Evolutionary conservation across 2,797 vertebrate genomes (phyloP).

Genomic region (Emys orbicularis): DNA sequence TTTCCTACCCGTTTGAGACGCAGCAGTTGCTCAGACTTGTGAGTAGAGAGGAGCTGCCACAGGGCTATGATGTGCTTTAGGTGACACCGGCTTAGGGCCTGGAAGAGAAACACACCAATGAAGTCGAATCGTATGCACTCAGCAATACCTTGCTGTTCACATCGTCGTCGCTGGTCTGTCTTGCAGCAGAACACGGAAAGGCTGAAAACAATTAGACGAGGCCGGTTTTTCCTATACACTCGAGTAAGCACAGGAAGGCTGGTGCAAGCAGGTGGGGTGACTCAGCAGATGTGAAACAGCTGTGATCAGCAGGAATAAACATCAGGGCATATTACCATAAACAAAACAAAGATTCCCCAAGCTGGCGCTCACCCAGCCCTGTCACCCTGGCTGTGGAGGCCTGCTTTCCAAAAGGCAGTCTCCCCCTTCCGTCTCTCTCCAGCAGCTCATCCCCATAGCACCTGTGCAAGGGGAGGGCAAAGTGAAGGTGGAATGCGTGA

Average conservation of each 20-base stretch:
- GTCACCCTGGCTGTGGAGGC: background rate
- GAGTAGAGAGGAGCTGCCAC: conserved; percentile 92
- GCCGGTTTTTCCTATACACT: background rate
- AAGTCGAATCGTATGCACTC: background rate
- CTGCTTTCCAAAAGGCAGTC: background rate
- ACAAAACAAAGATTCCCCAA: background rate
- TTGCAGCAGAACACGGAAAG: background rate
- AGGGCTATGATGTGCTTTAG: conserved; percentile 89
- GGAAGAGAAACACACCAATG: conserved; percentile 10
- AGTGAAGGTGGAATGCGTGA: background rate
- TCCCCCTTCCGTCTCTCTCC: background rate
- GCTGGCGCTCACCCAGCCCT: background rate
- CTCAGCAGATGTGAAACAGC: background rate
- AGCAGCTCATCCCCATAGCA: background rate
- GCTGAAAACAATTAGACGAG: background rate
- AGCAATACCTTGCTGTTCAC: background rate
- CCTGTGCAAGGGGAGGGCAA: background rate
- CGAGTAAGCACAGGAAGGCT: background rate
- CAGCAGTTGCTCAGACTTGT: conserved; percentile 92
- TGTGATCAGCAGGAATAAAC: background rate
- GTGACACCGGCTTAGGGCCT: conserved; percentile 88
- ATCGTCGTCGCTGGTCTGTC: background rate
- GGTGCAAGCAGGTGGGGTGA: background rate
- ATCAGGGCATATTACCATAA: background rate
- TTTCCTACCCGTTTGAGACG: conserved; percentile 87